phyloP scores from a whole-genome alignment of 2,888 invertebrate genomes.

The Rambutsinella grinnellia region DNA sequence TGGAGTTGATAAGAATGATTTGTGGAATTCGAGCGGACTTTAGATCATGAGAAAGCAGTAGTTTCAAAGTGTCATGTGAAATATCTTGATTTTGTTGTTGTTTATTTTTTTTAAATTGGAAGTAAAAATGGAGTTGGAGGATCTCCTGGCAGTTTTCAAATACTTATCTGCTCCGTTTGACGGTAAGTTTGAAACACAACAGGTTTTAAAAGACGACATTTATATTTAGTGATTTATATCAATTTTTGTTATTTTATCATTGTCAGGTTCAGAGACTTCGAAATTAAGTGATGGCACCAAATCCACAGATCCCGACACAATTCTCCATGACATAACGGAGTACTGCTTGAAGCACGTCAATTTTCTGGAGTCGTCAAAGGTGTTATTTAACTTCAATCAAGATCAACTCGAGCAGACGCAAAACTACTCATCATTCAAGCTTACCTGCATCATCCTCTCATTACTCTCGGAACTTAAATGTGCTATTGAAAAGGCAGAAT shows the following conservation, averaged over 20 bases:
- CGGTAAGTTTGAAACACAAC: conserved; percentile 13
- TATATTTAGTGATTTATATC: neutral
- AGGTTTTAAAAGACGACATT: neutral
- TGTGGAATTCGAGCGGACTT: too few species aligned
- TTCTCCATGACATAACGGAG: conserved; percentile 18
- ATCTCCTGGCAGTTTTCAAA: conserved; percentile 34
- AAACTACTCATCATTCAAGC: conserved; percentile 48
- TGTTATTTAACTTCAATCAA: conserved; percentile 1
- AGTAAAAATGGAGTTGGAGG: conserved; percentile 29
- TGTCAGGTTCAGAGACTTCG: neutral
- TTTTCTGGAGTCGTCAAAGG: conserved; percentile 27
- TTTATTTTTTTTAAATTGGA: too few species aligned
- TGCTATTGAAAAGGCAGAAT: conserved; percentile 47
- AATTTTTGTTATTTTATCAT: neutral
- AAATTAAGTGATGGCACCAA: neutral
- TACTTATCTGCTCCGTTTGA: conserved; percentile 36
- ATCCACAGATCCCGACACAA: conserved; percentile 12
- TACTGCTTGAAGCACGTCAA: conserved; percentile 19
- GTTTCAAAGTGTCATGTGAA: too few species aligned
- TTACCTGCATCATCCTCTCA: conserved; percentile 50
- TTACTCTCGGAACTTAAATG: conserved; percentile 38
- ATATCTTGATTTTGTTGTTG: too few species aligned
- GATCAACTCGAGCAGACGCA: neutral
- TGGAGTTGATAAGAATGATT: too few species aligned
- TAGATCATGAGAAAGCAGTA: too few species aligned